A percentile compares a stretch with the other conserved stretches of the same genome.
These are phyloP conservation scores for Antheraea mylitta DNA, from an alignment of 1,140 invertebrate genomes.

Conservation along the genomic window DNA sequence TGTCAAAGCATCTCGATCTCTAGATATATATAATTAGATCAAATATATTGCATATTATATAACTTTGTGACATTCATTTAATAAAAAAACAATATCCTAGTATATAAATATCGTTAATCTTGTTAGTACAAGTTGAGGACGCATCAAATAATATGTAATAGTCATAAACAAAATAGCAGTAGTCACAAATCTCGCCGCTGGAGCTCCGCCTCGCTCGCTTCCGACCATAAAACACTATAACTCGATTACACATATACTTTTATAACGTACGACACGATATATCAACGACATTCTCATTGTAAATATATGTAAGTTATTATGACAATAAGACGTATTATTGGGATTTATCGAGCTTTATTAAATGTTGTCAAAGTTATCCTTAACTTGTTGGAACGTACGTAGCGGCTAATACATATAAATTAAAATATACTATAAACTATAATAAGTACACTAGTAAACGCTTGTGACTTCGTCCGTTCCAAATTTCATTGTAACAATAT, in stretches of 20 bases:
- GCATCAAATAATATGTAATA: background rate
- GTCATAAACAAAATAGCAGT: slow-evolving; percentile 19
- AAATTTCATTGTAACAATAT: too few species aligned
- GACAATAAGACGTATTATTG: background rate
- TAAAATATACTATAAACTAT: too few species aligned
- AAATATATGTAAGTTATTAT: background rate
- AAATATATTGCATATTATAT: too few species aligned
- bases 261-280: slow-evolving; percentile 4
- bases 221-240: slow-evolving; percentile 20
- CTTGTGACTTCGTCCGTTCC: too few species aligned
- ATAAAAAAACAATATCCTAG: background rate
- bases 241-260: slow-evolving; percentile 25
- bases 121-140: background rate
- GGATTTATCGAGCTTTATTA: too few species aligned
- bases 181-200: slow-evolving; percentile 35
- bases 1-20: too few species aligned
- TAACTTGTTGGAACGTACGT: too few species aligned
- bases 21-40: too few species aligned
- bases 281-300: background rate
- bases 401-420: too few species aligned
- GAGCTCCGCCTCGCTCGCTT: slow-evolving; percentile 11
- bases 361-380: too few species aligned
- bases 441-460: too few species aligned
- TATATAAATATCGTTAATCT: background rate
- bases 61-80: background rate